Evolutionary conservation across 2,888 invertebrate genomes (phyloP).

Genomic region (Idaea dimidiata): DNA sequence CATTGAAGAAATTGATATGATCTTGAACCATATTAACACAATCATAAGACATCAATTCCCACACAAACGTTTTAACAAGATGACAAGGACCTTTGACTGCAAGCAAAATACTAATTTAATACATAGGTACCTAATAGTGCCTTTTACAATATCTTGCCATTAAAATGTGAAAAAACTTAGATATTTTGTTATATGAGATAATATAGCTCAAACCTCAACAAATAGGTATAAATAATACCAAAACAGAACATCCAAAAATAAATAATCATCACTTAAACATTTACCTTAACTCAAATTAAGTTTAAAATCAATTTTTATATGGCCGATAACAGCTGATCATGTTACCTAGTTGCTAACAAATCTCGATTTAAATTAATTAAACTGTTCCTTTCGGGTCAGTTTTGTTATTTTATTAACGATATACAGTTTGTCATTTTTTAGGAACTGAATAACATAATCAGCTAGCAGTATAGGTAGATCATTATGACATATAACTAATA

Average conservation of each 20-base stretch:
- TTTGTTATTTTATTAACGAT: too few relatives aligned
- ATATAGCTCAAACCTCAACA: not conserved
- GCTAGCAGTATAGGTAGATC: not conserved
- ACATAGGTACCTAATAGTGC: not conserved
- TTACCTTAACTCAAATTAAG: not conserved
- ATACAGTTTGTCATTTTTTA: too few relatives aligned
- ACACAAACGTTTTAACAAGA: not conserved
- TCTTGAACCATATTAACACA: not conserved
- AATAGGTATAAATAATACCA: not conserved
- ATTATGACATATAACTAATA: slow-evolving; percentile 8
- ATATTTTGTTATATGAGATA: not conserved
- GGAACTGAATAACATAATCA: not conserved
- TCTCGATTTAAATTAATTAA: too few relatives aligned
- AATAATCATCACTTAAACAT: not conserved
- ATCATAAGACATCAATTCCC: not conserved
- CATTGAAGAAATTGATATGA: not conserved
- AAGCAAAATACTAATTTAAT: not conserved
- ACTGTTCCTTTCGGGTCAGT: too few relatives aligned
- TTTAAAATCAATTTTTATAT: not conserved
- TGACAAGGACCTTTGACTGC: not conserved
- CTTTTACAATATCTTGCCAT: not conserved
- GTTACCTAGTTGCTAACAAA: too few relatives aligned
- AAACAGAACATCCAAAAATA: not conserved
- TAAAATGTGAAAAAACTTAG: not conserved
- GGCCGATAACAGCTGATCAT: not conserved